Percentiles rank a stretch among this genome's conserved stretches.
These are phyloP conservation scores for Tupaia chinensis DNA, from an alignment of 2,113 vertebrate species.

Conservation along the genomic window DNA sequence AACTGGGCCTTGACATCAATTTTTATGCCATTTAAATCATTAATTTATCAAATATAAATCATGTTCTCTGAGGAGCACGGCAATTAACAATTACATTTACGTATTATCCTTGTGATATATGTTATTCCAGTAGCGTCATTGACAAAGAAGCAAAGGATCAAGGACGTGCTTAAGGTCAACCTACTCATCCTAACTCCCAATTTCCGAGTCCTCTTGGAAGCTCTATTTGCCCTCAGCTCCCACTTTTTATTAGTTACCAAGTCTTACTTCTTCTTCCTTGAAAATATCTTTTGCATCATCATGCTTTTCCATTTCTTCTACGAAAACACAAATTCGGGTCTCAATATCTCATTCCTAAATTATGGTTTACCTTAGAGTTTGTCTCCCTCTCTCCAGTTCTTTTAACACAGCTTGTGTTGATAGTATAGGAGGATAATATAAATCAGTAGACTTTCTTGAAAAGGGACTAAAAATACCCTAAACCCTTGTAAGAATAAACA, in stretches of 20 bases:
- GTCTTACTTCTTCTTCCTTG: not conserved
- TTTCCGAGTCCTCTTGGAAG: not conserved
- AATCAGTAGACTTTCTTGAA: not conserved
- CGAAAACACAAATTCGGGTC: not conserved
- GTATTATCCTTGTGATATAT: not conserved
- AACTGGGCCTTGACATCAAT: not conserved
- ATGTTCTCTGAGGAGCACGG: not conserved
- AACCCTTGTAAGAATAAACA: not conserved
- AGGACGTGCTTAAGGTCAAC: not conserved
- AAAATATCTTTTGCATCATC: not conserved
- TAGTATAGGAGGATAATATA: not conserved
- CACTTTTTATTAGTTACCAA: not conserved
- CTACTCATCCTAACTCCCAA: not conserved
- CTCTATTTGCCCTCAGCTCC: not conserved
- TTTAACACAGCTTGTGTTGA: not conserved
- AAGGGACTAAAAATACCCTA: not conserved
- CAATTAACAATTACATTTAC: not conserved
- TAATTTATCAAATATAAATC: not conserved
- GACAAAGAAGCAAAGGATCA: not conserved
- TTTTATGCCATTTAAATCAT: not conserved
- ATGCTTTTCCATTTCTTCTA: not conserved
- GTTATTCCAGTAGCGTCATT: not conserved
- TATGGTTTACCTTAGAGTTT: not conserved
- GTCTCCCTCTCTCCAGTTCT: not conserved
- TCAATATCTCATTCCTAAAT: not conserved